These are phyloP conservation scores for Minunthozetes semirufus DNA, from an alignment of 2,888 invertebrate genomes.

Conservation along the genomic window DNA sequence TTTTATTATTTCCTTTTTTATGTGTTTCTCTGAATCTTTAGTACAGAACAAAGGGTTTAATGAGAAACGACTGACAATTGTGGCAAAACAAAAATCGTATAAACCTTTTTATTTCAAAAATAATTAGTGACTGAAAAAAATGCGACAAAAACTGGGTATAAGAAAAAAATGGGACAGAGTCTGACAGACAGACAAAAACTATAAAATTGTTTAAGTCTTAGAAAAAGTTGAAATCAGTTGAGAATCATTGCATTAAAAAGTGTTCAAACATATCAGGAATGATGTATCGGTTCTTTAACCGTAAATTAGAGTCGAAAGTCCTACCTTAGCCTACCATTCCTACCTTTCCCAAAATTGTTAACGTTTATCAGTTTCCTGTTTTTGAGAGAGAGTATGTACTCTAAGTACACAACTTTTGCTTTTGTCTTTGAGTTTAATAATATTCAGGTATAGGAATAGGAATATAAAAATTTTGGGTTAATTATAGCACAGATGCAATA, in stretches of 20 bases:
- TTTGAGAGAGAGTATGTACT: neutral
- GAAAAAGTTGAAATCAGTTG: neutral
- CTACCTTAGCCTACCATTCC: neutral
- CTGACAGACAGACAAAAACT: too few species aligned
- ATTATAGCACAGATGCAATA: constrained; percentile 17
- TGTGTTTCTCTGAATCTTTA: too few species aligned
- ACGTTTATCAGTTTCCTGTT: constrained; percentile 6
- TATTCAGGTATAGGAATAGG: neutral
- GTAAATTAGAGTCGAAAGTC: neutral
- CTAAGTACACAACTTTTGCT: neutral
- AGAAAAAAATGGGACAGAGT: too few species aligned
- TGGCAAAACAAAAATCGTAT: too few species aligned
- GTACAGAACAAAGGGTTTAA: too few species aligned
- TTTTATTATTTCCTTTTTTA: too few species aligned
- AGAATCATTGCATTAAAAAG: neutral
- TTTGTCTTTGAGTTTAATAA: too few species aligned
- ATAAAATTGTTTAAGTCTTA: neutral
- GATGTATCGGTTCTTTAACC: neutral
- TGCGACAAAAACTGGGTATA: too few species aligned
- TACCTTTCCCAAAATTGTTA: neutral
- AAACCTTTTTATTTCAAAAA: too few species aligned
- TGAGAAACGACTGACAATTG: too few species aligned
- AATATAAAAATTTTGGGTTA: neutral
- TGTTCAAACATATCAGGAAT: neutral
- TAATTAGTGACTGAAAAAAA: too few species aligned